Evolutionary conservation across 2,888 invertebrate species (phyloP), one percentile per base, ranked within the genome.

Genomic region (Odontothrips loti): DNA sequence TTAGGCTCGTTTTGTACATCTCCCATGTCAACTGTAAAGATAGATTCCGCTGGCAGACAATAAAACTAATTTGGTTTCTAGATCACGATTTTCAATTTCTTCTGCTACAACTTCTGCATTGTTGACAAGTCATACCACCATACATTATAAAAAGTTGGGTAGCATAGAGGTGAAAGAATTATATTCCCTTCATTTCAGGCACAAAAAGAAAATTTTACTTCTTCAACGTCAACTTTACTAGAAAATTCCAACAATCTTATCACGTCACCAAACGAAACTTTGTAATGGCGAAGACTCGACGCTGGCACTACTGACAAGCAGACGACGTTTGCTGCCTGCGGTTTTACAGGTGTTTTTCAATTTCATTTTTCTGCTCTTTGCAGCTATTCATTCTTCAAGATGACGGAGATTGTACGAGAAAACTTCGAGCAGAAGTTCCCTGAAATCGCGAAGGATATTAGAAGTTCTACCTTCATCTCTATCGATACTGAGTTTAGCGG

Each of bases 401-500:
- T 93, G 93, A 87, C 87, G 82, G 91, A 92, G 86, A 90, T 93
- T 83, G 91, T 91, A 0, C 88, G 87, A 80, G 86, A 88, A 47
- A 94, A 93, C 87, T 93, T 93, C 85, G 85, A 88, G 1, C 87
- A 90, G 68, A 86, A 90, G 81, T 88, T 90, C 83, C 90, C 90
- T 15, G 87, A 90, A 84, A 89, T 94, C 83, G 87, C 89, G 84
- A 86, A 87, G 83, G 87, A 89, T 82, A 86, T 94, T 47, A 89
- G 90, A 85, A 88, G 88, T 80, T 89, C 92, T 12, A 89, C 90
- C 84, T 92, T 93, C 85, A 87, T 93, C 84, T 90, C 92, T 23
- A 89, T 95, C 83, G 95, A 95, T 87, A 90, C 92, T 20, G 95
- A 95, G 88, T 94, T 94, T 86, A 93, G 93, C 82, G 93, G 90